Evolutionary conservation across 2,888 invertebrate species (phyloP).

Genomic region (Dyspetes luteomarginatus): DNA sequence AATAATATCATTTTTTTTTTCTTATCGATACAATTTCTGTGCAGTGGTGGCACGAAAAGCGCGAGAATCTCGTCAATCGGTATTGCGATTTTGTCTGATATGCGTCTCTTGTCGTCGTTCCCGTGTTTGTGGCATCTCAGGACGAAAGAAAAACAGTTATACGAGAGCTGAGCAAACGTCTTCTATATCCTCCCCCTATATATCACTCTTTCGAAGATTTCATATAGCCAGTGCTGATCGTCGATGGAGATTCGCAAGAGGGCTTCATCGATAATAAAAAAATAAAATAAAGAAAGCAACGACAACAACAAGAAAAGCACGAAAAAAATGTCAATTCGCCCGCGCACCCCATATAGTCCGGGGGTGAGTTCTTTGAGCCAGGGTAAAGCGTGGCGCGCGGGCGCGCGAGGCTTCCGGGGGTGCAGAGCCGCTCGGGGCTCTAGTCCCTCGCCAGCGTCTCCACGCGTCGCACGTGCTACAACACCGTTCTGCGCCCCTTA

Average conservation of each 20-base stretch:
- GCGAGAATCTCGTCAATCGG: neutral
- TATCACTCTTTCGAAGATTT: neutral
- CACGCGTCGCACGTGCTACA: slow-evolving; percentile 74
- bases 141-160: neutral
- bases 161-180: neutral
- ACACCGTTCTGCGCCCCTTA: neutral
- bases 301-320: slow-evolving; percentile 38
- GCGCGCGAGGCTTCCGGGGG: slow-evolving; percentile 81
- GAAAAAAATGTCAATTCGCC: slow-evolving; percentile 75
- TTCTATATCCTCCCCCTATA: neutral
- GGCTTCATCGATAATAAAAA: slow-evolving; percentile 5
- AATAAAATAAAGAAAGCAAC: slow-evolving; percentile 5
- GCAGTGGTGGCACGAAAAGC: neutral
- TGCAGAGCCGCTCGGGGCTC: slow-evolving; percentile 78
- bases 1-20: neutral
- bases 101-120: too few relatives aligned
- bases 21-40: neutral
- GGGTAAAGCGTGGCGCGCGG: slow-evolving; percentile 74
- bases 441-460: slow-evolving; percentile 81
- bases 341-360: slow-evolving; percentile 69
- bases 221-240: neutral
- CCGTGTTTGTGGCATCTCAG: too few relatives aligned
- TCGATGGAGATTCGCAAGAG: slow-evolving; percentile 40
- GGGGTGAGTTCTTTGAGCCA: slow-evolving; percentile 69
- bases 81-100: neutral